Base-by-base conservation (phyloP, 1,140 invertebrate genomes). In the Drosophila gunungcola region DNA sequence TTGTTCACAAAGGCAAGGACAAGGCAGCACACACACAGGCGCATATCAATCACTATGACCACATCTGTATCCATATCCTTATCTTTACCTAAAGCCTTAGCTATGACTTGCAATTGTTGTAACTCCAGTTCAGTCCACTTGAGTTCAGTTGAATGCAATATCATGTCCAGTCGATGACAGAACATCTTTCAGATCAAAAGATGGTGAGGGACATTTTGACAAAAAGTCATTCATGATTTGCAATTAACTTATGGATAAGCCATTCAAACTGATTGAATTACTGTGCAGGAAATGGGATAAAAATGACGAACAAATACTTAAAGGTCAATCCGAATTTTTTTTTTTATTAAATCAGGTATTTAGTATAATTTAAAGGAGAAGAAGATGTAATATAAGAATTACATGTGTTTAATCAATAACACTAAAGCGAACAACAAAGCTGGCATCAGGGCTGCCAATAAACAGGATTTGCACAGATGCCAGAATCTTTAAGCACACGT, bases 1-100 rank as follows among this genome's bases (percentile, higher is more conserved):
- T 80, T 89, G 76, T 88, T 41, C 54, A 61, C 69, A 72, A 58
- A 65, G 45, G 38, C 72, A 64, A 16, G 36, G 48, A 32, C 16
- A 34, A 10, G 48, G 27, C n/a, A 25, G 12, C 13, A 11, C 54
- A 49, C 49, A 41, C 25, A 55, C 46, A 34, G 3, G 13, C 29
- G 12, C 62, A 65, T 65, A 49, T 65, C 63, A 56, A 43, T 56
- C 54, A 42, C 25, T 27, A 27, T 43, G 39, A 41, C 36, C 25
- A 39, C 13, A 62, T 60, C 34, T 39, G 36, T 57, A 27, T 57
- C 58, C 21, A n/a, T 57, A 36, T 21, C 38, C 60, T 6, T 34
- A 42, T 58, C 60, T 32, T n/a, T 57, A 55, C 10, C 53, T 16
- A 34, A 34, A 60, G 39, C 42, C 58, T 32, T 39, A 25, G 34